Base-by-base conservation (phyloP, 2,888 invertebrate genomes). In the Leptodirus hochenwartii region DNA sequence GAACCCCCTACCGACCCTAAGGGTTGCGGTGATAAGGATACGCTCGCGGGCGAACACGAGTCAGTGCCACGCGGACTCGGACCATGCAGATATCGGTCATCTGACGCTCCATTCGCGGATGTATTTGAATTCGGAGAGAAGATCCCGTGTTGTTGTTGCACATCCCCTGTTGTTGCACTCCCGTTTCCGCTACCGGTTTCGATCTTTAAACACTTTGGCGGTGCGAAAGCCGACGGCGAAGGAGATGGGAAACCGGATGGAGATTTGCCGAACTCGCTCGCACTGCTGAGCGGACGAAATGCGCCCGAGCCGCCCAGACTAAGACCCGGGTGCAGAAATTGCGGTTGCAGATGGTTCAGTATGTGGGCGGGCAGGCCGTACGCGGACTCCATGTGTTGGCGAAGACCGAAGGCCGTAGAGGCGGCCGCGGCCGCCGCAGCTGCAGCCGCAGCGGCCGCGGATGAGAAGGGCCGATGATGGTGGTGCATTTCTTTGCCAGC, bases 301-400 rank as follows among this genome's bases (percentile, higher is more conserved):
- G 66, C 65, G 36, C 65, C 63, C 27, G 61, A 58, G 35, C 63
- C 63, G 35, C 63, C 63, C 41, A 69, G 62, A 23, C 71, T 66
- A 35, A 76, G 54, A 23, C 61, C 61, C 15, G 74, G 73, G 44
- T 73, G 74, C 36, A 76, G 58, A 47, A 76, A 71, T 49, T 74
- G 76, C 39, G 73, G 74, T 47, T 73, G 75, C 42, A 76, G 60
- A 47, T 73, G 74, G 43, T 72, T 68, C 49, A 76, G 61, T 41
- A 75, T 65, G 54, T 74, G 74, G 31, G 68, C 66, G 13, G 62
- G 62, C 13, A 69, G 54, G 36, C 72, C 69, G 15, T 58, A 58
- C 39, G 61, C 61, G 15, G 59, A 58, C 40, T 63, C 62, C 59
- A 62, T 61, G 39, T 61, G 61, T 16, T 20, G 20, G 25, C 62